These are phyloP conservation scores for Anoplolepis gracilipes DNA, from an alignment of 1,140 invertebrate species.

Conservation along the genomic window DNA sequence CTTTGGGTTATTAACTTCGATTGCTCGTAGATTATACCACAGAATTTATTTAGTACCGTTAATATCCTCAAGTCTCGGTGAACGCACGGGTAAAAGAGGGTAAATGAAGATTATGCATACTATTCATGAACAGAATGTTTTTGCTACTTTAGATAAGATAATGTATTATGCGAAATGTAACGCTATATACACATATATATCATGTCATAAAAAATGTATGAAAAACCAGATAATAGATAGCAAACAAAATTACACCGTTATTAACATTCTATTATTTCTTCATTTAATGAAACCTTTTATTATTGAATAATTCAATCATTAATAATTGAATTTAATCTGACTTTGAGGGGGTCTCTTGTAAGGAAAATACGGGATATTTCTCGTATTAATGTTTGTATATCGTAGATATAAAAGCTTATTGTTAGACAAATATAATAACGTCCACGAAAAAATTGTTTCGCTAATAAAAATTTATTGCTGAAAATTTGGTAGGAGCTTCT, in stretches of 20 bases:
- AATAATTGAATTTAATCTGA: background rate
- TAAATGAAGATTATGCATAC: conserved; percentile 49
- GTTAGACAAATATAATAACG: conserved; percentile 7
- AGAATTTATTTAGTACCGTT: conserved; percentile 71
- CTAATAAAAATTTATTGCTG: conserved; percentile 51
- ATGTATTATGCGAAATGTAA: conserved; percentile 24
- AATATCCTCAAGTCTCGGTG: conserved; percentile 55
- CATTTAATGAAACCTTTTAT: background rate
- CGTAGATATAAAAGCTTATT: background rate
- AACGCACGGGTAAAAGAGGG: conserved; percentile 43
- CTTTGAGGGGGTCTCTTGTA: background rate
- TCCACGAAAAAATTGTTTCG: background rate
- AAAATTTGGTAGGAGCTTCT: conserved; percentile 47
- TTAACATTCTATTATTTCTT: background rate
- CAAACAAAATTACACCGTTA: background rate
- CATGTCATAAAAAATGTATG: conserved; percentile 4
- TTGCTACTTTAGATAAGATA: conserved; percentile 36
- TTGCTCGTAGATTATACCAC: conserved; percentile 64
- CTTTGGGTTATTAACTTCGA: conserved; percentile 70
- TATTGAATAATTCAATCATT: background rate
- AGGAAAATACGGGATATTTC: background rate
- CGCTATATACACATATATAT: background rate
- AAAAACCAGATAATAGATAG: background rate
- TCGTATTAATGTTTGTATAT: background rate
- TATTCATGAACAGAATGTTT: conserved; percentile 44